Evolutionary conservation across 2,888 invertebrate species (phyloP).

Genomic region (Elegia similella): DNA sequence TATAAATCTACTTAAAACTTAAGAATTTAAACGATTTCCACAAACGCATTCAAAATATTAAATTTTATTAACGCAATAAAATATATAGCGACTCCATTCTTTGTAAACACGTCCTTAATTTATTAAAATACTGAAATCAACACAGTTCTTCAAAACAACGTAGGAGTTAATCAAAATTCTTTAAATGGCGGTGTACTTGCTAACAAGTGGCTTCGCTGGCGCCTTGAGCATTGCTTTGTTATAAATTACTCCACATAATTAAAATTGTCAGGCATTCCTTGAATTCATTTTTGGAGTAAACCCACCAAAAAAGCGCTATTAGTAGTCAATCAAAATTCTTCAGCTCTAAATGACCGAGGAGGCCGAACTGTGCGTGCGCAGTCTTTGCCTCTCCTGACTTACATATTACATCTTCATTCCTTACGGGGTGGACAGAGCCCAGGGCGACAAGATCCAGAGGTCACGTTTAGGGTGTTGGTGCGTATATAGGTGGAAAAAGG

Average conservation of each 20-base stretch:
- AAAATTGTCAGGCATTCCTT: slow-evolving; percentile 14
- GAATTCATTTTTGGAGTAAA: slow-evolving; percentile 12
- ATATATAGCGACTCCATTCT: slow-evolving; percentile 1
- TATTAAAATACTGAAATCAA: slow-evolving; percentile 6
- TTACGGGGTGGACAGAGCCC: no score
- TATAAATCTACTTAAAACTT: neutral
- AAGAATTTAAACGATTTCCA: neutral
- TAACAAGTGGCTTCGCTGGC: slow-evolving; percentile 10
- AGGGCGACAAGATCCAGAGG: no score
- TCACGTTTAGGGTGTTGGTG: no score
- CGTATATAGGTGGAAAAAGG: no score
- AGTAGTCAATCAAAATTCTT: slow-evolving; percentile 15
- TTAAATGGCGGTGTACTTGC: slow-evolving; percentile 2
- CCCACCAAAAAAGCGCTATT: slow-evolving; percentile 6
- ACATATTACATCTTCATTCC: no score
- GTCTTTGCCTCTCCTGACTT: no score
- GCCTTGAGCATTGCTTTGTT: slow-evolving; percentile 6
- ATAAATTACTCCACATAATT: slow-evolving; percentile 14
- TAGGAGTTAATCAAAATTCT: slow-evolving; percentile 15
- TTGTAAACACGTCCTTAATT: neutral
- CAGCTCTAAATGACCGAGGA: slow-evolving; percentile 14
- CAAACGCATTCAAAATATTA: neutral
- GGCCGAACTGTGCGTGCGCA: slow-evolving; percentile 21
- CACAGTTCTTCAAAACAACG: slow-evolving; percentile 4
- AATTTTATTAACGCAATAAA: neutral